phyloP scores from a whole-genome alignment of 2,888 invertebrate genomes.

The Malachius bipustulatus region DNA sequence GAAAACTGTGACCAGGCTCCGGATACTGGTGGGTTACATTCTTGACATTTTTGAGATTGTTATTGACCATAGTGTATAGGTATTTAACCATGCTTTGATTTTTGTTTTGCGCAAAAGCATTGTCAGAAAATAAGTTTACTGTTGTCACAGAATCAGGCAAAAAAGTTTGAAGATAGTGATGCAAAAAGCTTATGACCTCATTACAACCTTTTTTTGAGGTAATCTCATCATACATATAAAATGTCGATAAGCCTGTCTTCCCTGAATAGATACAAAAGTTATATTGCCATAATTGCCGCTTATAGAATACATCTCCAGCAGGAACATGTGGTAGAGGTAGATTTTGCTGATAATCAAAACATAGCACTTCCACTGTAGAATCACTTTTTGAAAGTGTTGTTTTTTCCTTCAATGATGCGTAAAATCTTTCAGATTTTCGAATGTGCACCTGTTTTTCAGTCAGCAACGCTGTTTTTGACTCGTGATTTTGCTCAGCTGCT shows the following conservation, averaged over 20 bases:
- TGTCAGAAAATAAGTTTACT: constrained; percentile 10
- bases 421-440: constrained; percentile 18
- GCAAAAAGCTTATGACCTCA: constrained; percentile 14
- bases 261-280: constrained; percentile 19
- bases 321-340: constrained; percentile 17
- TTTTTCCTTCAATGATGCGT: constrained; percentile 17
- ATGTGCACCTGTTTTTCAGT: constrained; percentile 18
- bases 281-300: constrained; percentile 18
- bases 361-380: constrained; percentile 16
- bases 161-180: constrained; percentile 14
- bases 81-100: constrained; percentile 13
- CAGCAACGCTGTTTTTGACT: constrained; percentile 13
- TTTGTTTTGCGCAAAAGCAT: constrained; percentile 11
- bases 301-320: constrained; percentile 20
- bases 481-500: neutral
- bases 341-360: constrained; percentile 22
- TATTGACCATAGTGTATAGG: constrained; percentile 11
- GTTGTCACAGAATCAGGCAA: constrained; percentile 10
- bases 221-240: constrained; percentile 17
- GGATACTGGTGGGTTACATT: constrained; percentile 5
- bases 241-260: constrained; percentile 15
- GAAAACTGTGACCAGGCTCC: constrained; percentile 5
- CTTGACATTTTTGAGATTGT: constrained; percentile 3
- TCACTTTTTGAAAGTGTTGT: constrained; percentile 15
- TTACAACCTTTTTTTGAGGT: constrained; percentile 14